phyloP scores from a whole-genome alignment of 2,113 vertebrate genomes.

The Carlito syrichta region DNA sequence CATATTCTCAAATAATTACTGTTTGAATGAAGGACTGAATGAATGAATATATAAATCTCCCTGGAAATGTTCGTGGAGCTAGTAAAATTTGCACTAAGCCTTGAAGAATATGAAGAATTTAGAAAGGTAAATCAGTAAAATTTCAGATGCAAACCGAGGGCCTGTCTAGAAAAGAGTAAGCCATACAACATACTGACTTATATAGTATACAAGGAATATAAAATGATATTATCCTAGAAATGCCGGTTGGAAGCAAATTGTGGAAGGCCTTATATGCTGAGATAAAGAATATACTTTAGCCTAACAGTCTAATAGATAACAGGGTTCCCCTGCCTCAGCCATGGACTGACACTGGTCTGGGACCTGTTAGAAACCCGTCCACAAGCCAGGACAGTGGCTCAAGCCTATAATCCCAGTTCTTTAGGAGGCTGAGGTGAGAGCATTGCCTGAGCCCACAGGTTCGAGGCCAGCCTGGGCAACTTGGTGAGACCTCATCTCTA shows the following conservation, averaged over 20 bases:
- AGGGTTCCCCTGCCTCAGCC: too few species aligned
- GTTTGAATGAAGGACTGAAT: neutral
- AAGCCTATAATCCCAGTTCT: too few species aligned
- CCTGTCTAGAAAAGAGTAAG: neutral
- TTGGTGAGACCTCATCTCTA: too few species aligned
- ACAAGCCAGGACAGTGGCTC: too few species aligned
- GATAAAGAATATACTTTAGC: neutral
- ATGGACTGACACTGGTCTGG: too few species aligned
- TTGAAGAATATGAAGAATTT: neutral
- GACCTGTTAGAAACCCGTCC: too few species aligned
- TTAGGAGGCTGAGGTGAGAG: too few species aligned
- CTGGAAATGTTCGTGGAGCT: neutral
- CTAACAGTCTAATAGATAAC: neutral
- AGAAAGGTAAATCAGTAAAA: slow-evolving; percentile 14
- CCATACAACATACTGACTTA: neutral
- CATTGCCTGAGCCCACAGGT: too few species aligned
- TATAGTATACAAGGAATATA: neutral
- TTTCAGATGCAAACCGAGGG: neutral
- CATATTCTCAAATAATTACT: slow-evolving; percentile 25
- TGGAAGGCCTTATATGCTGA: neutral
- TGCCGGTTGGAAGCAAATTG: neutral
- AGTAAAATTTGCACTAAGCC: slow-evolving; percentile 8
- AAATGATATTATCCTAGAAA: neutral
- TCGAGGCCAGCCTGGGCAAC: too few species aligned
- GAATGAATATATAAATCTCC: neutral